phyloP scores from a whole-genome alignment of 2,113 vertebrate genomes.

The Sisor rabdophorus region DNA sequence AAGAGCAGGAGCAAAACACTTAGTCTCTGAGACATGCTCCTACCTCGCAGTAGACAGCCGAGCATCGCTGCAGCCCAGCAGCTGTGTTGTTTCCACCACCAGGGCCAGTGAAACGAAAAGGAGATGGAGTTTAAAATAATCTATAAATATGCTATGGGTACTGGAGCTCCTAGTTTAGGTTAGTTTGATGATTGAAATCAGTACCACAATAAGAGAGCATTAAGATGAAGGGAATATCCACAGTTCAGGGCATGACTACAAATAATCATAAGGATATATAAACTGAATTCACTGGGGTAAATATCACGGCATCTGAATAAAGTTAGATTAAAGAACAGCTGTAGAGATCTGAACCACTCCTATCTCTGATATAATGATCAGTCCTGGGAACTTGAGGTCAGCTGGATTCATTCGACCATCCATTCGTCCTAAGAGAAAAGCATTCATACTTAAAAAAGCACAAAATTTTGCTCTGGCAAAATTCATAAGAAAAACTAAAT shows the following conservation, averaged over 20 bases:
- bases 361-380: not conserved
- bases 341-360: not conserved
- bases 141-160: not conserved
- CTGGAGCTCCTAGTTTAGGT: not conserved
- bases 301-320: not conserved
- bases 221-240: not conserved
- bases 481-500: not conserved
- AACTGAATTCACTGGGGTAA: not conserved
- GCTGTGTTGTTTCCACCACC: not conserved
- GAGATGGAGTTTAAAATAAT: not conserved
- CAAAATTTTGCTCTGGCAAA: not conserved
- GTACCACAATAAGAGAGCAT: not conserved
- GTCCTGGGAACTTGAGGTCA: not conserved
- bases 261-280: not conserved
- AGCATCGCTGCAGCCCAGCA: conserved; percentile 72
- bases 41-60: conserved; percentile 76
- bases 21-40: conserved; percentile 94
- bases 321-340: not conserved
- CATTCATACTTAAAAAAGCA: not conserved
- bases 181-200: not conserved
- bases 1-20: conserved; percentile 86
- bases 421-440: conserved; percentile 2
- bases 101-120: conserved; percentile 10
- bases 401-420: not conserved
- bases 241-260: not conserved